Evolutionary conservation across 1,140 invertebrate genomes (phyloP).

Genomic region (Anoplolepis gracilipes): DNA sequence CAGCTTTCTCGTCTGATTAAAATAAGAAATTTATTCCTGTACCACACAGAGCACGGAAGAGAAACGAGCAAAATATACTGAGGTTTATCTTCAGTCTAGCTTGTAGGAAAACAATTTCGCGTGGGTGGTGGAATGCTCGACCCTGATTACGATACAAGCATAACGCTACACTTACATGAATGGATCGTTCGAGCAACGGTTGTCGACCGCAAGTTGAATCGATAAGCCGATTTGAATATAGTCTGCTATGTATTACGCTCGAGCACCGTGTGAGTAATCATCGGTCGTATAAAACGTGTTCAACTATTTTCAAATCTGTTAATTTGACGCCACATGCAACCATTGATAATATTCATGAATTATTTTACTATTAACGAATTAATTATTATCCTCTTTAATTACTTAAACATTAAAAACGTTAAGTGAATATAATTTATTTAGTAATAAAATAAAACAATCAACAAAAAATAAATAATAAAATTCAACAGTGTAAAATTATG

Average conservation of each 20-base stretch:
- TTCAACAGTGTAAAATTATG: neutral
- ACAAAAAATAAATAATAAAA: neutral
- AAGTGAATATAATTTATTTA: too few relatives aligned
- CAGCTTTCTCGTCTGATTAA: conserved; percentile 31
- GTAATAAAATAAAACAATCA: neutral
- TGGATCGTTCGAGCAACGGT: conserved; percentile 69
- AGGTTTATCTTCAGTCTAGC: conserved; percentile 60
- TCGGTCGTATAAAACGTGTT: conserved; percentile 6
- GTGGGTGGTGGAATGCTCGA: conserved; percentile 65
- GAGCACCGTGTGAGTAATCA: neutral
- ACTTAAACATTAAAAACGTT: neutral
- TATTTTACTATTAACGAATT: neutral
- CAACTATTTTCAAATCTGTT: conserved; percentile 67
- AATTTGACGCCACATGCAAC: conserved; percentile 59
- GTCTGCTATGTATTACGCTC: conserved; percentile 48
- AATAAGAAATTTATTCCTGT: conserved; percentile 50
- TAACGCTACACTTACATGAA: conserved; percentile 71
- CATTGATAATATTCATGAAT: neutral
- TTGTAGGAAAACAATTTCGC: conserved; percentile 67
- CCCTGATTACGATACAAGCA: conserved; percentile 70
- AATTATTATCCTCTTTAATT: neutral
- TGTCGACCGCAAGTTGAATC: conserved; percentile 66
- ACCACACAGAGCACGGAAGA: neutral
- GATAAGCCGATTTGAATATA: conserved; percentile 74
- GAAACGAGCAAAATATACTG: conserved; percentile 45